These are phyloP conservation scores for Himantopus leucocephalus DNA, from an alignment of 2,113 vertebrate genomes.

Conservation along the genomic window DNA sequence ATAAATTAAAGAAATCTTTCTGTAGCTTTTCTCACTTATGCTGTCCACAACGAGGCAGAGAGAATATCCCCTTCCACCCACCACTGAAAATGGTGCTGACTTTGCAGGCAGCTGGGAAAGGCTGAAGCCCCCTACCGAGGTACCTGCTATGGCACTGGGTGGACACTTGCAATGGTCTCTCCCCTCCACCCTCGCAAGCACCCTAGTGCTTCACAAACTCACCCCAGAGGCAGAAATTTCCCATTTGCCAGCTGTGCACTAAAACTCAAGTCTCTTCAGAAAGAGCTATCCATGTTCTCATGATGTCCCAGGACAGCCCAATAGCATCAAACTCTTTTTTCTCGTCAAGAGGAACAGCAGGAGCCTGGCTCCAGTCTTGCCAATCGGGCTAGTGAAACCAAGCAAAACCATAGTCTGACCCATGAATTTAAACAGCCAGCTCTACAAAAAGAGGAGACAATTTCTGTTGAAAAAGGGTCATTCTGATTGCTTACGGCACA, in stretches of 20 bases:
- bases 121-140: rapidly evolving
- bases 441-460: not conserved
- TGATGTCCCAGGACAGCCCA: not conserved
- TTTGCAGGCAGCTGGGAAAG: not conserved
- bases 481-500: not conserved
- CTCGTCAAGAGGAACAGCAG: not conserved
- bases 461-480: not conserved
- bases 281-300: not conserved
- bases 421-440: not conserved
- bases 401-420: not conserved
- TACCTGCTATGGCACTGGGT: rapidly evolving
- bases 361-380: not conserved
- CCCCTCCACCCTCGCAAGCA: not conserved
- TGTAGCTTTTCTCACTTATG: not conserved
- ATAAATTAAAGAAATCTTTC: not conserved
- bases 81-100: not conserved
- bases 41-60: not conserved
- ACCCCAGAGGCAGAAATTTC: not conserved
- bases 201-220: not conserved
- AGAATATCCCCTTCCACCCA: not conserved
- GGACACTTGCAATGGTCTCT: not conserved
- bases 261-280: not conserved
- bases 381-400: not conserved
- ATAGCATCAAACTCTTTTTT: not conserved
- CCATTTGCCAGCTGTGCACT: not conserved